A percentile compares a stretch with the other conserved stretches of the same genome.
Evolutionary conservation across 2,797 vertebrate species (phyloP).

Genomic region (Ispidina lecontei): DNA sequence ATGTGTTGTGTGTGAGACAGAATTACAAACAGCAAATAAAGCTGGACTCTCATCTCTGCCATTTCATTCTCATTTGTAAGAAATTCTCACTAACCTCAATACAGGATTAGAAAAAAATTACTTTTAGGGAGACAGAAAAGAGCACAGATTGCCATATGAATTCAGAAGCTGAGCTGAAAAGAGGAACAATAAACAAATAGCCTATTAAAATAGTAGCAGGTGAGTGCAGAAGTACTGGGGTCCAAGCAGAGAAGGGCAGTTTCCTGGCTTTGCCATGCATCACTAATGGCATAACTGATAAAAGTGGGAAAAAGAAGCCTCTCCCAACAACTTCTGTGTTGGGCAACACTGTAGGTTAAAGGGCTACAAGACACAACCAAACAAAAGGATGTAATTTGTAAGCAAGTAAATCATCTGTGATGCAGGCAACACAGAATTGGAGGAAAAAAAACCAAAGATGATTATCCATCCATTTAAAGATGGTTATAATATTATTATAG

Average conservation of each 20-base stretch:
- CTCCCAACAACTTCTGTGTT: background rate
- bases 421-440: background rate
- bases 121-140: background rate
- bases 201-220: background rate
- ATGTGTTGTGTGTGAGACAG: background rate
- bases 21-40: background rate
- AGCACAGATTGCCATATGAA: background rate
- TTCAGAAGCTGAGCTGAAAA: background rate
- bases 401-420: background rate
- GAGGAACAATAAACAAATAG: background rate
- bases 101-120: background rate
- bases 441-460: background rate
- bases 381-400: background rate
- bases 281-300: background rate
- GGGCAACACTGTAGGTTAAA: background rate
- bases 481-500: background rate
- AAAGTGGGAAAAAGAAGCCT: background rate
- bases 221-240: background rate
- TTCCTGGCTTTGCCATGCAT: background rate
- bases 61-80: background rate
- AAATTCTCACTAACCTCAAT: background rate
- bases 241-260: background rate
- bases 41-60: background rate
- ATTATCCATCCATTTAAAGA: background rate
- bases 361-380: background rate